phyloP scores from a whole-genome alignment of 2,888 invertebrate species.

The Drosophila maculinotata region DNA sequence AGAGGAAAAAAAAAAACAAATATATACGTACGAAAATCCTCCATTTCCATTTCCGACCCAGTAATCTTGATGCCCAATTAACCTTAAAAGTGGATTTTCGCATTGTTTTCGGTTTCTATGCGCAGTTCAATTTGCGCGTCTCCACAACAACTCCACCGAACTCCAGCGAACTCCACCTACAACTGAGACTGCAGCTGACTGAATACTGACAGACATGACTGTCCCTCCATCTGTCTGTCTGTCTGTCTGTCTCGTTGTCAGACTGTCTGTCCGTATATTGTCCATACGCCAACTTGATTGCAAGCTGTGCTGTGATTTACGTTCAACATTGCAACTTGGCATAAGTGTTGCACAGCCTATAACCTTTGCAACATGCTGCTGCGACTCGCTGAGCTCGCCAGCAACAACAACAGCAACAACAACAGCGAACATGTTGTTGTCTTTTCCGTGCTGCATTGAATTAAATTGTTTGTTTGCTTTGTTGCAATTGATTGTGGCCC shows the following conservation, averaged over 20 bases:
- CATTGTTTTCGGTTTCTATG: conserved; percentile 61
- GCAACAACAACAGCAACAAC: conserved; percentile 47
- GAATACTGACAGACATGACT: conserved; percentile 70
- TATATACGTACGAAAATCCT: conserved; percentile 44
- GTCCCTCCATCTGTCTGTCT: conserved; percentile 36
- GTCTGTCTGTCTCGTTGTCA: conserved; percentile 35
- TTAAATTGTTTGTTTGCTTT: conserved; percentile 84
- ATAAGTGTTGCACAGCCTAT: conserved; percentile 83
- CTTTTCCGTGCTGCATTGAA: conserved; percentile 81
- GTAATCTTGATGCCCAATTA: conserved; percentile 86
- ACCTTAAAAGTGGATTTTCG: conserved; percentile 85
- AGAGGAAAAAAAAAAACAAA: conserved; percentile 30
- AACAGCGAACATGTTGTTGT: conserved; percentile 67
- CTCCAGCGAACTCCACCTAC: conserved; percentile 56
- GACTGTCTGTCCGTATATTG: conserved; percentile 32
- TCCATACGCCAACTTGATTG: conserved; percentile 62
- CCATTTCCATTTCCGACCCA: conserved; percentile 85
- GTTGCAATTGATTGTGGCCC: conserved; percentile 81
- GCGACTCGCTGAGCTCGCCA: conserved; percentile 28
- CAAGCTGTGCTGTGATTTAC: conserved; percentile 78
- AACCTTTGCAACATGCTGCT: conserved; percentile 81
- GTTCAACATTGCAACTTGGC: conserved; percentile 82
- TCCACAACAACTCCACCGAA: conserved; percentile 37
- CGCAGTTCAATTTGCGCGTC: conserved; percentile 44
- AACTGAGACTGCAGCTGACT: conserved; percentile 44